Evolutionary conservation across 2,888 invertebrate genomes (phyloP), one percentile per base, ranked within the genome.

Genomic region (Drosophila buzzatii): DNA sequence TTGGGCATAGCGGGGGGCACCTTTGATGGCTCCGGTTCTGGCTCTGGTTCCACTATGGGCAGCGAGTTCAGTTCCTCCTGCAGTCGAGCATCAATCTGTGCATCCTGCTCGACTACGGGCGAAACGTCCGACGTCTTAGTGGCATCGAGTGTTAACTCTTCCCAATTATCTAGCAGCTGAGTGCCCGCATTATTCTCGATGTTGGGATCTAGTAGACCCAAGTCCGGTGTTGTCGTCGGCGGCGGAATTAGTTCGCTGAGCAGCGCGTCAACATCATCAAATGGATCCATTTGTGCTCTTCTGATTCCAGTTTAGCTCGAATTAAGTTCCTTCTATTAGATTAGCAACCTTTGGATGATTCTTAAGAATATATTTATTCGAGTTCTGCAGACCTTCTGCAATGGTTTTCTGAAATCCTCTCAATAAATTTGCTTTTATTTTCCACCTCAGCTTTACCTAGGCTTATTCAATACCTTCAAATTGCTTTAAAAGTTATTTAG

Each of bases 41-140:
- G 66, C 2, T 86, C 87, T 0, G 65, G 49, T 16, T 81, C 74
- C 8, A 82, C 57, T 52, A 78, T 55, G 6, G 82, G 82, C 37
- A 81, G 41, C 0, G 82, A 73, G 33, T 86, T 53, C 0, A 81
- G 68, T 45, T 84, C 82, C 20, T 68, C 73, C 56, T 77, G 73
- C 33, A 81, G 55, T 0, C 81, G 55, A 1, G 87, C 87, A 37
- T 81, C 81, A 2, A 81, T 76, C 4, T 69, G 58, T 0, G 52
- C 73, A 31, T 81, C 78, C 2, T 57, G n/a, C 9, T 57, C 60
- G 7, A 42, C 27, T 0, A 10, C 20, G 7, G 53, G 39, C 23
- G 41, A 31, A 0, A 16, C n/a, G 0, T 23, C 23, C 5, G 44
- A 1, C 2, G 6, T 10, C 1, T 20, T 27, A 2, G 31, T 2